Percentiles rank a stretch among this genome's conserved stretches.
Evolutionary conservation across 2,113 vertebrate species (phyloP).

Genomic region (Pterocles orientalis): DNA sequence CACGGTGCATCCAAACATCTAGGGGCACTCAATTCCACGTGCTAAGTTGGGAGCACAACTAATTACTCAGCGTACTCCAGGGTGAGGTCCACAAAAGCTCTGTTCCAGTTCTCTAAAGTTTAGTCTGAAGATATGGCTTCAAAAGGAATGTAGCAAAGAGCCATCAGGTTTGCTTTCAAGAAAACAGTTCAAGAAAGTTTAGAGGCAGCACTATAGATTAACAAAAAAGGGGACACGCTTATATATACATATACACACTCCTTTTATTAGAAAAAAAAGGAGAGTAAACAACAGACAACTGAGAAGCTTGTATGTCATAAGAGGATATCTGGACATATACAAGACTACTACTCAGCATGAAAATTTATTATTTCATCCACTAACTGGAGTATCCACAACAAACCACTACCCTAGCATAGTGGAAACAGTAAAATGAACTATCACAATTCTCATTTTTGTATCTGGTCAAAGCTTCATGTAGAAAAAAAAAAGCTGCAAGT

Average conservation of each 20-base stretch:
- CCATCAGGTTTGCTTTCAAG: not conserved
- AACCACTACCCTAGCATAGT: not conserved
- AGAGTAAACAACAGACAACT: not conserved
- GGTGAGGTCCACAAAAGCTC: not conserved
- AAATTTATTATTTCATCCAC: not conserved
- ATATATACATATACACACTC: fast-evolving
- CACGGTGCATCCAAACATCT: not conserved
- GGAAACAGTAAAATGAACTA: not conserved
- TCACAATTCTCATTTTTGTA: not conserved
- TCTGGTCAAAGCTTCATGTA: not conserved
- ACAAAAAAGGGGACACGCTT: not conserved
- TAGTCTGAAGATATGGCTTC: not conserved
- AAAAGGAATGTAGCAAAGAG: not conserved
- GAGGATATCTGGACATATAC: not conserved
- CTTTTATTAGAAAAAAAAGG: not conserved
- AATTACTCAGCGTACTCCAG: not conserved
- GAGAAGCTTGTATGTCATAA: not conserved
- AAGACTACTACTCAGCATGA: not conserved
- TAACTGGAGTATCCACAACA: not conserved
- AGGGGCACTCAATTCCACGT: fast-evolving
- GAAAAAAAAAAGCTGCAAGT: not conserved
- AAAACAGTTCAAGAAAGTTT: not conserved
- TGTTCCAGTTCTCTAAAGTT: not conserved
- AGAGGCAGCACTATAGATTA: not conserved
- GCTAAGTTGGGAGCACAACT: fast-evolving